These are phyloP conservation scores for Eublepharis macularius DNA, from an alignment of 2,113 vertebrate species.

Conservation along the genomic window DNA sequence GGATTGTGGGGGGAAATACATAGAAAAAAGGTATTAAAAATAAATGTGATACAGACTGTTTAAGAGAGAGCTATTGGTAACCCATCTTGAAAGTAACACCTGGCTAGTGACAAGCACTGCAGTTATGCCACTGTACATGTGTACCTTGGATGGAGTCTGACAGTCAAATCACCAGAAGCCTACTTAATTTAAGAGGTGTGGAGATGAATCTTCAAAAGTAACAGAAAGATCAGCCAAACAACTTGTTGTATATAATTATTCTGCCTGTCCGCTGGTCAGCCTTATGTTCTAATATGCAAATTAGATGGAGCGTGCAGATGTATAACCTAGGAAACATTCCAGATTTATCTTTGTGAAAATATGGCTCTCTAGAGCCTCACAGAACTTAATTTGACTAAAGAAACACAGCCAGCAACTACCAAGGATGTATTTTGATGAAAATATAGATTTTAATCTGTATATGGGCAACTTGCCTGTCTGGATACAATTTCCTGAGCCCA, in stretches of 20 bases:
- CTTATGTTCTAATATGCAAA: constrained; percentile 73
- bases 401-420: constrained; percentile 49
- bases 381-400: constrained; percentile 57
- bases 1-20: background rate
- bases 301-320: constrained; percentile 67
- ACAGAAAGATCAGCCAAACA: constrained; percentile 72
- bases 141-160: constrained; percentile 50
- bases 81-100: constrained; percentile 37
- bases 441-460: constrained; percentile 57
- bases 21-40: background rate
- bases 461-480: constrained; percentile 32
- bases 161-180: constrained; percentile 67
- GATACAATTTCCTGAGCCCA: constrained; percentile 37
- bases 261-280: constrained; percentile 68
- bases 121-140: constrained; percentile 24
- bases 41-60: background rate
- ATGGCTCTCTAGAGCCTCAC: constrained; percentile 56
- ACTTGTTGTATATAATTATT: constrained; percentile 73
- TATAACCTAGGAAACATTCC: constrained; percentile 73
- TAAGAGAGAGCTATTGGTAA: constrained; percentile 22
- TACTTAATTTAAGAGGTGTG: constrained; percentile 68
- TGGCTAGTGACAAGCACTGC: constrained; percentile 50
- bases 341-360: constrained; percentile 72
- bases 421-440: constrained; percentile 41
- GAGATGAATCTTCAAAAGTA: constrained; percentile 69